Evolutionary conservation across 2,888 invertebrate genomes (phyloP).

Genomic region (Drosophila emarginata): DNA sequence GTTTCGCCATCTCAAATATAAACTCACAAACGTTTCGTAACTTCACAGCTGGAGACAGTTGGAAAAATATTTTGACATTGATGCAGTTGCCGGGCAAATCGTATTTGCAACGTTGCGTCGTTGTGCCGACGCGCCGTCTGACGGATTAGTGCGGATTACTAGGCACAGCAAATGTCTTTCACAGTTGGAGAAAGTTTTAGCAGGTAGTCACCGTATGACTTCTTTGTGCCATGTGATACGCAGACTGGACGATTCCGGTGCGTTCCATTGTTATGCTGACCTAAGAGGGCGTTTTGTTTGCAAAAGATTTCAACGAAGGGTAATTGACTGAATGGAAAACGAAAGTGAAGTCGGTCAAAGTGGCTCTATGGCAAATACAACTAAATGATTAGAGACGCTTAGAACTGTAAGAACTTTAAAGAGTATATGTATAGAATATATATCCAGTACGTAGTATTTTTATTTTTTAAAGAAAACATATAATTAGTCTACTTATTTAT

Average conservation of each 20-base stretch:
- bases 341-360: not conserved
- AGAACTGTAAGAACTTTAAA: no score
- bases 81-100: conserved; percentile 73
- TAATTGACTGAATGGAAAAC: not conserved
- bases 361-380: no score
- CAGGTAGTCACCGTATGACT: conserved; percentile 50
- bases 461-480: no score
- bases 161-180: not conserved
- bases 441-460: no score
- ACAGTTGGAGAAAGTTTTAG: conserved; percentile 58
- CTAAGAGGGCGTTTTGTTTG: conserved; percentile 55
- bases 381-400: no score
- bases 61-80: conserved; percentile 68
- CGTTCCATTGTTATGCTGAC: not conserved
- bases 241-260: conserved; percentile 25
- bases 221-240: conserved; percentile 38
- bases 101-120: conserved; percentile 70
- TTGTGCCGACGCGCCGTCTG: conserved; percentile 20
- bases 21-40: conserved; percentile 49
- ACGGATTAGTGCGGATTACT: conserved; percentile 70
- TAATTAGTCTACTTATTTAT: no score
- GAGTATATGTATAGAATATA: no score
- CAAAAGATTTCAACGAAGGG: conserved; percentile 10
- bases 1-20: conserved; percentile 51
- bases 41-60: conserved; percentile 32